Evolutionary conservation across 2,113 vertebrate species (phyloP).

Genomic region (Chauna torquata): DNA sequence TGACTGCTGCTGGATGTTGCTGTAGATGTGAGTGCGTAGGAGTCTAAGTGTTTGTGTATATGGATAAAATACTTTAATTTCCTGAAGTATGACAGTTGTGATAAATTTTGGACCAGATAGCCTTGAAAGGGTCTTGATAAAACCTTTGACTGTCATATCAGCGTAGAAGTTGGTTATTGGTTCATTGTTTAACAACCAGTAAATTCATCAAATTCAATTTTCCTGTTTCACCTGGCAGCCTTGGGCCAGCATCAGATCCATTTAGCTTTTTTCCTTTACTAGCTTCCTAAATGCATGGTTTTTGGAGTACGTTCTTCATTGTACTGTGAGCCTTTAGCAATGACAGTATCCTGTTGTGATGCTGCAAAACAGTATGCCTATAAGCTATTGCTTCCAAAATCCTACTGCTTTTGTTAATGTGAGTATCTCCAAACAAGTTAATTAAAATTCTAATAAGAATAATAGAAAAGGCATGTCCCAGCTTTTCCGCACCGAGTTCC

Average conservation of each 20-base stretch:
- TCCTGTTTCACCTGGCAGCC: not conserved
- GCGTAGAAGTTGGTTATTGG: not conserved
- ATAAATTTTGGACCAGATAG: not conserved
- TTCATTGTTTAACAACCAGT: not conserved
- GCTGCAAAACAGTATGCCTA: not conserved
- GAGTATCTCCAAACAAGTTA: not conserved
- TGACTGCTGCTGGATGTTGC: not conserved
- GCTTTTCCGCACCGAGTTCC: not conserved
- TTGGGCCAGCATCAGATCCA: not conserved
- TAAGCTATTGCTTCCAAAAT: not conserved
- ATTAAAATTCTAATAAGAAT: not conserved
- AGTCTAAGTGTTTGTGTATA: accelerated
- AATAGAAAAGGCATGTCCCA: not conserved
- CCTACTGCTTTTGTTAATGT: not conserved
- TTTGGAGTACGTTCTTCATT: not conserved
- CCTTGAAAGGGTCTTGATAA: not conserved
- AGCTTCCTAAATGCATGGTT: not conserved
- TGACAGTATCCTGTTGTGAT: not conserved
- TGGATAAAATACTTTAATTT: not conserved
- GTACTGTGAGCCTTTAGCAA: not conserved
- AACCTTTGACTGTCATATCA: accelerated
- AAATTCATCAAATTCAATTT: not conserved
- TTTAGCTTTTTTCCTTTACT: not conserved
- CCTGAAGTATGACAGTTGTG: not conserved
- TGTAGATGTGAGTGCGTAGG: not conserved